Conservation (phyloP, 2,797 vertebrate species). For the Podarcis lilfordi region DNA sequence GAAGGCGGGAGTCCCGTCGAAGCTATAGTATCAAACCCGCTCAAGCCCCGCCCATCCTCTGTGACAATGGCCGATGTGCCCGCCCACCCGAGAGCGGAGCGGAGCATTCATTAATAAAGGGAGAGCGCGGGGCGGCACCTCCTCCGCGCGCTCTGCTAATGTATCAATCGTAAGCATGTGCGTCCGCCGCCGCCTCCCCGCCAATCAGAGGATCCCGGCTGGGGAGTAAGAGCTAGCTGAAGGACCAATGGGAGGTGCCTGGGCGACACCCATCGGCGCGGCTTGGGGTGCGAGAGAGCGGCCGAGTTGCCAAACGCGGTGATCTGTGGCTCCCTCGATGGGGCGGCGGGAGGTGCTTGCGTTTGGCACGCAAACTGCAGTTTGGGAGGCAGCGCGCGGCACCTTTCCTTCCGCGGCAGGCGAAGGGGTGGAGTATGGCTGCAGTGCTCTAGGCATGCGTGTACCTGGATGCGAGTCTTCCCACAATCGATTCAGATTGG, state of each 20-base stretch:
- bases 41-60: background rate
- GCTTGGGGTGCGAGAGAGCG: background rate
- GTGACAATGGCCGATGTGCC: background rate
- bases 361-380: too few species aligned
- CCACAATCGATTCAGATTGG: background rate
- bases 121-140: background rate
- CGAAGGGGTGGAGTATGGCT: too few species aligned
- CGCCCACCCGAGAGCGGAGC: background rate
- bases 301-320: background rate
- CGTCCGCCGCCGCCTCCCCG: background rate
- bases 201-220: constrained; percentile 10
- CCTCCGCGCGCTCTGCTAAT: background rate
- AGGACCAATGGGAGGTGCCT: background rate
- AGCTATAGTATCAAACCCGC: background rate
- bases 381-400: background rate
- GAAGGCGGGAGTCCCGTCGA: background rate
- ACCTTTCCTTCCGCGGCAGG: background rate
- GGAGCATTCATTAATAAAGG: background rate
- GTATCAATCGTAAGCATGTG: background rate
- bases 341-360: accelerated
- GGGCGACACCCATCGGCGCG: background rate
- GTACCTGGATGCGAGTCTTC: background rate
- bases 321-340: background rate
- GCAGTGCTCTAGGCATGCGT: background rate
- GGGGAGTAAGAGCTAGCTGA: background rate